Evolutionary conservation across 1,140 invertebrate species (phyloP).

Genomic region (Bombus consobrinus): DNA sequence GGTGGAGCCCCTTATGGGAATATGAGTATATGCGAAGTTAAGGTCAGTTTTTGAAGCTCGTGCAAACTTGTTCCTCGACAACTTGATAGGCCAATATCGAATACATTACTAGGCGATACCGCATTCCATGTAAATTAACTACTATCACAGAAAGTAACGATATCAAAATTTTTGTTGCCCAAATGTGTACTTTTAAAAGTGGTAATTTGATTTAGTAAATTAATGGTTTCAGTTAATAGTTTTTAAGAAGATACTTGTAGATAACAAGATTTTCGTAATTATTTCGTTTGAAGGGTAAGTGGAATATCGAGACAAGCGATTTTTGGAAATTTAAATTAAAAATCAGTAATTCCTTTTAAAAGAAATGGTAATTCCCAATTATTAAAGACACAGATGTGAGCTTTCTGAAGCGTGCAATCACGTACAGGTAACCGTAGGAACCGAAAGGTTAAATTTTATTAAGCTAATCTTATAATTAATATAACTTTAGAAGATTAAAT

Average conservation of each 20-base stretch:
- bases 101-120: slow-evolving; percentile 17
- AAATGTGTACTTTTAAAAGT: neutral
- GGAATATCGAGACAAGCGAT: neutral
- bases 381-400: neutral
- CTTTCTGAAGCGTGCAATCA: neutral
- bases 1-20: neutral
- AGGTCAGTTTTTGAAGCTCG: slow-evolving; percentile 27
- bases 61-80: slow-evolving; percentile 21
- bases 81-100: slow-evolving; percentile 6
- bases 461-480: no score
- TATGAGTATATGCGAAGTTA: slow-evolving; percentile 6
- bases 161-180: neutral
- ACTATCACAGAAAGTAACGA: neutral
- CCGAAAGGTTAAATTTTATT: neutral
- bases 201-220: neutral
- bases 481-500: no score
- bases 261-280: neutral
- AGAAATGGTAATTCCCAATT: neutral
- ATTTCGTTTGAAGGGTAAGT: neutral
- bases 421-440: no score
- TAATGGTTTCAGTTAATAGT: neutral
- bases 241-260: neutral
- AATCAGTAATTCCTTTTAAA: no score
- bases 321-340: neutral
- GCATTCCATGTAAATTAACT: neutral